A percentile compares a stretch with the other conserved stretches of the same genome.
phyloP scores from a whole-genome alignment of 2,797 vertebrate species.

The Rousettus madagascariensis region DNA sequence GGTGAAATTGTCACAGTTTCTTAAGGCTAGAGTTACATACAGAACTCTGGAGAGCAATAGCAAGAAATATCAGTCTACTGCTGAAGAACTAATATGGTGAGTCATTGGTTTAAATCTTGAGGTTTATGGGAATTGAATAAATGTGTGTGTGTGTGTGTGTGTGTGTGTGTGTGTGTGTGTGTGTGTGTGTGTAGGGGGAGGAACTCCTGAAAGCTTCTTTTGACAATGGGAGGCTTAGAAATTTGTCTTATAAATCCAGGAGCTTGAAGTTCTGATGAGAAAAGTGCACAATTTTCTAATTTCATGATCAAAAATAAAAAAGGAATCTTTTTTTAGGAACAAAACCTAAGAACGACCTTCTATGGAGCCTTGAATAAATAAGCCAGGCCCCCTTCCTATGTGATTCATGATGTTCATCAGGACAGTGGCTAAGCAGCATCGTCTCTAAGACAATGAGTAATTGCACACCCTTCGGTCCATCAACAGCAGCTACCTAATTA shows the following conservation, averaged over 20 bases:
- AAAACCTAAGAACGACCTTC: not conserved
- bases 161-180: not conserved
- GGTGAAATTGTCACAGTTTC: conserved; percentile 4
- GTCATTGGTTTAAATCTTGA: conserved; percentile 19
- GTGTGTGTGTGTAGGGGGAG: not conserved
- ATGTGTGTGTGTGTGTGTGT: not conserved
- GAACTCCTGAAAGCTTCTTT: not conserved
- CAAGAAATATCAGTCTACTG: not conserved
- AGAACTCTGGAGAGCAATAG: not conserved
- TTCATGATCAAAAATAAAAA: conserved; percentile 22
- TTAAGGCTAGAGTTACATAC: conserved; percentile 6
- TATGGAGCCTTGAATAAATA: not conserved
- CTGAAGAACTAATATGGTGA: conserved; percentile 7
- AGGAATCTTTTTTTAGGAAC: not conserved
- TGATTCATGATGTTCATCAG: not conserved
- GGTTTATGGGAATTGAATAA: not conserved
- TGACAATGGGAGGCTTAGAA: not conserved
- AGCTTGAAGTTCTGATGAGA: not conserved
- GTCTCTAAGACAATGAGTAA: conserved; percentile 12
- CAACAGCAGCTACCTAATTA: not conserved
- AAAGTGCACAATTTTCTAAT: not conserved
- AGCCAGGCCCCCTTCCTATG: not conserved
- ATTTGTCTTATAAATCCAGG: conserved; percentile 21
- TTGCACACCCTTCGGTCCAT: not conserved
- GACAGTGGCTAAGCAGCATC: not conserved